phyloP scores from a whole-genome alignment of 2,113 vertebrate species.

The Colistium nudipinnis region DNA sequence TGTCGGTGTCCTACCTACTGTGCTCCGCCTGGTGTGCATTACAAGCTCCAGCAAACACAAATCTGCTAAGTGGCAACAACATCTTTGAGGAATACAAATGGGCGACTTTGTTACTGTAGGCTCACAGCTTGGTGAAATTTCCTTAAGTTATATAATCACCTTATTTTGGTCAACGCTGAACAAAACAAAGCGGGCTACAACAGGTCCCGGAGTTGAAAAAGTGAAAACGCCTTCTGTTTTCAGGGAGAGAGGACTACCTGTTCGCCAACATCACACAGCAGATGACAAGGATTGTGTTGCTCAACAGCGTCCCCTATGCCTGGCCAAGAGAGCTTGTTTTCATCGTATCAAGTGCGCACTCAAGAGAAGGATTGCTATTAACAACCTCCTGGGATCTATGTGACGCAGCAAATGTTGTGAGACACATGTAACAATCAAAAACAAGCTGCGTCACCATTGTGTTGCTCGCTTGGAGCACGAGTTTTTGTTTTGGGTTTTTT shows the following conservation, averaged over 20 bases:
- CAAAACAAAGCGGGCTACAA: neutral
- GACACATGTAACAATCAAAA: conserved; percentile 44
- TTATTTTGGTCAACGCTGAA: neutral
- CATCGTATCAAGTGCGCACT: conserved; percentile 78
- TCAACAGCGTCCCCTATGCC: conserved; percentile 65
- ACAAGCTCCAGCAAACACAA: conserved; percentile 18
- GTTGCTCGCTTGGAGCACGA: conserved; percentile 8
- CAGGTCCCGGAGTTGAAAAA: neutral
- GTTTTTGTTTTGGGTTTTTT: conserved; percentile 27
- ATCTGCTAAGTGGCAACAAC: conserved; percentile 12
- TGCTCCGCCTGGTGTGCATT: conserved; percentile 34
- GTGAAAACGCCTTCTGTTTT: neutral
- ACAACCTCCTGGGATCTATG: conserved; percentile 44
- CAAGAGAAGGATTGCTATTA: conserved; percentile 59
- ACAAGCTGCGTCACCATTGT: conserved; percentile 55
- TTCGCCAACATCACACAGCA: conserved; percentile 50
- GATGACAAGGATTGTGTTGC: conserved; percentile 21
- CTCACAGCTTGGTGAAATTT: neutral
- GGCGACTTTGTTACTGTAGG: neutral
- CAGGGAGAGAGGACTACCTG: conserved; percentile 6
- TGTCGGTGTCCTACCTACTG: conserved; percentile 43
- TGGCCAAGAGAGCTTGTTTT: conserved; percentile 60
- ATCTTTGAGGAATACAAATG: conserved; percentile 2
- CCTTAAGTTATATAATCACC: neutral
- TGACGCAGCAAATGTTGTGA: conserved; percentile 70